Evolutionary conservation across 2,888 invertebrate genomes (phyloP).

Genomic region (Criorhina ranunculi): DNA sequence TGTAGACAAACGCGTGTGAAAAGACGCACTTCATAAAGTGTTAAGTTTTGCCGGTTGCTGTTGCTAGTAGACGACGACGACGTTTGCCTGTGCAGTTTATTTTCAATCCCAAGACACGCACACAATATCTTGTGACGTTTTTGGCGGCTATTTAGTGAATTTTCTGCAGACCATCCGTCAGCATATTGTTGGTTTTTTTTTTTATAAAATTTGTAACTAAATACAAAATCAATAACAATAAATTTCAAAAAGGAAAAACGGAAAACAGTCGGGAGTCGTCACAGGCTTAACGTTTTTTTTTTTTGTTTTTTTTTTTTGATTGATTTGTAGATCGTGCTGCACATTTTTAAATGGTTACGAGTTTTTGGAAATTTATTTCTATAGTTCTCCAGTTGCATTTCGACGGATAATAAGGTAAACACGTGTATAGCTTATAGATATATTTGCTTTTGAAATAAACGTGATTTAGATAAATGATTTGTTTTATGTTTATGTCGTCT

Average conservation of each 20-base stretch:
- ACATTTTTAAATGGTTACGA: conserved; percentile 73
- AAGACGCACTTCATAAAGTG: conserved; percentile 57
- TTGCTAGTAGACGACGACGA: too few species aligned
- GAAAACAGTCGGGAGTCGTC: conserved; percentile 60
- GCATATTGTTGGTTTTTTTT: conserved; percentile 52
- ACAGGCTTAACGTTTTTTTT: conserved; percentile 54
- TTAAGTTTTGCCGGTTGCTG: conserved; percentile 58
- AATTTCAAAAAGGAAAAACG: conserved; percentile 29
- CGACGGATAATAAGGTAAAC: conserved; percentile 68
- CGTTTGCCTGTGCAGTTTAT: conserved; percentile 31
- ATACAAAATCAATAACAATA: conserved; percentile 59
- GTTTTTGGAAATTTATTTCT: conserved; percentile 73
- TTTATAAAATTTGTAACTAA: conserved; percentile 41
- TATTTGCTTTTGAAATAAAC: conserved; percentile 31
- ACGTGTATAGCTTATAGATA: conserved; percentile 33
- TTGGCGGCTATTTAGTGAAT: conserved; percentile 59
- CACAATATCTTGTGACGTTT: conserved; percentile 57
- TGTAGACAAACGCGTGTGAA: conserved; percentile 48
- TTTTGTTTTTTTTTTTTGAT: too few species aligned
- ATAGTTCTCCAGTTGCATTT: conserved; percentile 55
- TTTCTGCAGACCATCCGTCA: conserved; percentile 35
- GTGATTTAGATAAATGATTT: conserved; percentile 69
- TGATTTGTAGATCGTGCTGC: conserved; percentile 76
- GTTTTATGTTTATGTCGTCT: conserved; percentile 48
- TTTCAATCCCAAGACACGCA: conserved; percentile 37